Percentiles rank a stretch among this genome's conserved stretches.
phyloP scores from a whole-genome alignment of 2,113 vertebrate genomes.

The Pelecanus crispus region DNA sequence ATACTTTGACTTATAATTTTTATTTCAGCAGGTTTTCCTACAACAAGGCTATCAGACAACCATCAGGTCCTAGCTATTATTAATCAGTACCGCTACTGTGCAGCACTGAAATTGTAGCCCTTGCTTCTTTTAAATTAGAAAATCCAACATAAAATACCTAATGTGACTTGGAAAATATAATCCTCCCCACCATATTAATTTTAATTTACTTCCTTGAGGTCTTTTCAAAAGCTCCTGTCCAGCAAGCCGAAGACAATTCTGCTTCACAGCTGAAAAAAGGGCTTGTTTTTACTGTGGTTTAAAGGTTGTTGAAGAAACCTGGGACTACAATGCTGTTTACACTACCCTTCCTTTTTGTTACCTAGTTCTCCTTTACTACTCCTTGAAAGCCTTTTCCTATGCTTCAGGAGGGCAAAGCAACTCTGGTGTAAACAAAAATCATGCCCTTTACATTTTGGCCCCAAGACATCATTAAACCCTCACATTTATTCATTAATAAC shows the following conservation, averaged over 20 bases:
- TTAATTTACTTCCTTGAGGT: background rate
- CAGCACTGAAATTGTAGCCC: background rate
- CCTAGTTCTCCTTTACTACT: background rate
- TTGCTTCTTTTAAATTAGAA: slow-evolving; percentile 12
- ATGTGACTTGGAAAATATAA: background rate
- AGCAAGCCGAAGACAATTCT: background rate
- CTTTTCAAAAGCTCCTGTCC: background rate
- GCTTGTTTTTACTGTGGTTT: background rate
- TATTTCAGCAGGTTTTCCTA: slow-evolving; percentile 17
- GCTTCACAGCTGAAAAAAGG: background rate
- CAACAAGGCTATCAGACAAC: background rate
- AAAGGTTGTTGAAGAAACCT: background rate
- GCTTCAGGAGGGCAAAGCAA: background rate
- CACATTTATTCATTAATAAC: background rate
- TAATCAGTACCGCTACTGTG: slow-evolving; percentile 1
- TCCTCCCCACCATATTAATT: background rate
- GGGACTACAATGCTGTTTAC: background rate
- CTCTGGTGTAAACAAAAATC: background rate
- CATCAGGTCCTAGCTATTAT: background rate
- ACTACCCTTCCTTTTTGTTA: background rate
- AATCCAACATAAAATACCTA: background rate
- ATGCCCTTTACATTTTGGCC: background rate
- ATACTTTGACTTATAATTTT: background rate
- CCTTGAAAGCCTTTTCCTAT: background rate
- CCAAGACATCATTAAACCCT: background rate